Evolutionary conservation across 2,113 vertebrate species (phyloP), one percentile per base, ranked within the genome.

Genomic region (Brachyistius frenatus): DNA sequence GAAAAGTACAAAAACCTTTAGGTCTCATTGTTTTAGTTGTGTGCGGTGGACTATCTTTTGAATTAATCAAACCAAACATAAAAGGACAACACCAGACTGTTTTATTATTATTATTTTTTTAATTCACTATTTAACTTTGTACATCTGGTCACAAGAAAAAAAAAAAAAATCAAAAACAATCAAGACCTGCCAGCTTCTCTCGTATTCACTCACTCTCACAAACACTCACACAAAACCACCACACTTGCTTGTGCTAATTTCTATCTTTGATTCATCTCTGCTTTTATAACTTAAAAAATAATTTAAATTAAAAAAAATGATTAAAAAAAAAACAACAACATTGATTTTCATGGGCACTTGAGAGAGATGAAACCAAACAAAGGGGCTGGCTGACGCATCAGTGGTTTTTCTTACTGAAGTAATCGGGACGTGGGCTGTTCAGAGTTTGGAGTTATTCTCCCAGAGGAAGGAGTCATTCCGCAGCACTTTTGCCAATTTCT

Each of bases 401-500:
- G 88, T 88, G 80, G 54, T 75, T 76, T 32, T 60, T 47, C 11
- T 39, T 30, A 67, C 44, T 63, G 62, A 64, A 86, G 41, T 37
- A 39, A 62, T 23, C 4, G 31, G 23, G 46, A 37, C 39, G 3
- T 8, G 39, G 10, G n/a, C 6, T 33, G 16, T 77, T 91, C 72
- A 91, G 49, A 81, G 84, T 74, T 82, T 66, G 1, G 80, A 81
- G 64, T 39, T 33, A 14, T 68, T 82, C 47, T 90, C 85, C 98
- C 98, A 99, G 57, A 95, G 91, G 91, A 97, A 99, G 7, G 96
- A 96, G 57, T 96, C 94, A 56, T 98, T 95, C 0, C 83, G 91
- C 58, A 99, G 95, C 67, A 99, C 93, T 94, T 96, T 94, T 3
- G 96, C 96, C 92, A 99, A 91, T 87, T 95, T 95, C 68, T 94